These are phyloP conservation scores for Corythaeola cristata DNA, from an alignment of 2,113 vertebrate species.

Conservation along the genomic window DNA sequence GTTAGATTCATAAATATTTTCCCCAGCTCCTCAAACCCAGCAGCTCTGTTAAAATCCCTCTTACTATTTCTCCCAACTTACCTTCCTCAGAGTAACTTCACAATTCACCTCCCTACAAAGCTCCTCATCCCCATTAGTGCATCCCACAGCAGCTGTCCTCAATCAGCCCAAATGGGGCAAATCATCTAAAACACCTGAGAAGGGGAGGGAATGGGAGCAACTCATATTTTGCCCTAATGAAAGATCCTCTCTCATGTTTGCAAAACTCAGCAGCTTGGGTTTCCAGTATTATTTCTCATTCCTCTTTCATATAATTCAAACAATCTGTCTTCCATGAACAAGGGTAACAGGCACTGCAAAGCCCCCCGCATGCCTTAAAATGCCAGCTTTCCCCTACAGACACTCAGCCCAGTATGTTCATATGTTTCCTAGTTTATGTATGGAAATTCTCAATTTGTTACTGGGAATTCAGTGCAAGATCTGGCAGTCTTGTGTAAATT, in stretches of 20 bases:
- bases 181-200: neutral
- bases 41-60: neutral
- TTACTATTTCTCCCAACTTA: neutral
- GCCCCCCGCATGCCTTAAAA: neutral
- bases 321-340: neutral
- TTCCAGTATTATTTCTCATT: neutral
- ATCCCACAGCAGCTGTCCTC: neutral
- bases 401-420: neutral
- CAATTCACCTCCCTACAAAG: neutral
- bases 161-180: neutral
- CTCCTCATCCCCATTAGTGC: too few species aligned
- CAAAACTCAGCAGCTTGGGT: neutral
- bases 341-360: neutral
- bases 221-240: neutral
- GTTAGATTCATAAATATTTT: neutral
- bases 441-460: neutral
- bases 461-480: neutral
- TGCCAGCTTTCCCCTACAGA: neutral
- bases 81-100: neutral
- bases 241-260: neutral
- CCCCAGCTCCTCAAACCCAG: neutral
- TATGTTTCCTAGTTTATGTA: neutral
- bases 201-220: accelerated
- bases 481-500: neutral
- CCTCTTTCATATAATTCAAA: neutral